These are phyloP conservation scores for Amiota minor DNA, from an alignment of 2,888 invertebrate genomes.

Conservation along the genomic window DNA sequence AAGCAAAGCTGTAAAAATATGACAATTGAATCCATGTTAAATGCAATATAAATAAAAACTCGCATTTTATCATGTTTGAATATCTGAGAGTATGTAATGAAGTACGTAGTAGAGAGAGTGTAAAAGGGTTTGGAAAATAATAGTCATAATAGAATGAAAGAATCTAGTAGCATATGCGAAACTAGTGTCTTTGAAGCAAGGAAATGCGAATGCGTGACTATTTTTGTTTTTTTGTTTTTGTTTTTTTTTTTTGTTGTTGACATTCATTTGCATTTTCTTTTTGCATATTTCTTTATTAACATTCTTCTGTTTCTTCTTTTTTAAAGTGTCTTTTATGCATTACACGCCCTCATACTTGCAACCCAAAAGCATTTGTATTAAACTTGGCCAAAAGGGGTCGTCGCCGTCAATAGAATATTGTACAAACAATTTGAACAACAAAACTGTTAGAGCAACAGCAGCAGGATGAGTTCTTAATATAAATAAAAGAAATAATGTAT, in stretches of 20 bases:
- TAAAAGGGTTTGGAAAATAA: no score
- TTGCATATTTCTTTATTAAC: neutral
- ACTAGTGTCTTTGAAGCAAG: neutral
- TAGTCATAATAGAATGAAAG: no score
- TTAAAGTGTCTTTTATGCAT: conserved; percentile 6
- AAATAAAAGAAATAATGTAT: no score
- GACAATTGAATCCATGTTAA: neutral
- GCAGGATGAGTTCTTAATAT: no score
- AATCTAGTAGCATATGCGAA: neutral
- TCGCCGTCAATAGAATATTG: neutral
- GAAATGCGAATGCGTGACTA: neutral
- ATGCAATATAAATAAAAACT: neutral
- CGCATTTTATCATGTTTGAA: neutral
- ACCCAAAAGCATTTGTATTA: conserved; percentile 2
- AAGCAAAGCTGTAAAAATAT: neutral
- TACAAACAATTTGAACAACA: conserved; percentile 3
- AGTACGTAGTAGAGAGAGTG: neutral
- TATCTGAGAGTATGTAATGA: neutral
- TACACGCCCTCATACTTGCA: neutral
- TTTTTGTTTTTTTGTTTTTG: no score
- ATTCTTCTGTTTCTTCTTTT: neutral
- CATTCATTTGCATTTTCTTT: conserved; percentile 2
- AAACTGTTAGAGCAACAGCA: neutral
- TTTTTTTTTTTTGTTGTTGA: neutral
- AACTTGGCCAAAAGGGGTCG: neutral